Evolutionary conservation across 1,140 invertebrate genomes (phyloP).

Genomic region (Diabrotica virgifera): DNA sequence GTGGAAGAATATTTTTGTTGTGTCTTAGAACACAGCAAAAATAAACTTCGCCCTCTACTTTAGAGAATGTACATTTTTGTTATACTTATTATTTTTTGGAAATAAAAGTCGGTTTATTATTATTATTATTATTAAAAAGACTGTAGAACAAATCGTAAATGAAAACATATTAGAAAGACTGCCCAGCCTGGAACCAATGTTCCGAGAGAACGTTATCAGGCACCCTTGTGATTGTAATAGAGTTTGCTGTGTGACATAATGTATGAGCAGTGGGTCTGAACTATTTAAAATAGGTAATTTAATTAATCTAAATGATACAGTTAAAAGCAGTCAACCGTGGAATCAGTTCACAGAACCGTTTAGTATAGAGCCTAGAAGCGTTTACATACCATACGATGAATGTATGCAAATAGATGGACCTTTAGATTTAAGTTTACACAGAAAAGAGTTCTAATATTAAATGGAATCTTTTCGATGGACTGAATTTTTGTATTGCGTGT

Average conservation of each 20-base stretch:
- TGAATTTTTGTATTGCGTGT: background rate
- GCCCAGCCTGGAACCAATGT: constrained; percentile 12
- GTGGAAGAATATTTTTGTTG: no score
- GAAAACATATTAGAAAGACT: constrained; percentile 1
- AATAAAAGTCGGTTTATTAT: no score
- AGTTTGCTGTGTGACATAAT: constrained; percentile 20
- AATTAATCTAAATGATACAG: constrained; percentile 30
- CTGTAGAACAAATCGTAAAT: background rate
- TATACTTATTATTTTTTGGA: no score
- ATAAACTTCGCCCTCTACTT: no score
- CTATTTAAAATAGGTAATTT: constrained; percentile 27
- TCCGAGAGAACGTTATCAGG: constrained; percentile 21
- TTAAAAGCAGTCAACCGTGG: constrained; percentile 15
- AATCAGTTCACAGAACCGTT: constrained; percentile 24
- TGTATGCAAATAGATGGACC: constrained; percentile 31
- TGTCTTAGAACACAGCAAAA: no score
- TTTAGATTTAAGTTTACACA: constrained; percentile 35
- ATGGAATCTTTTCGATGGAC: background rate
- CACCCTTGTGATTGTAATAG: constrained; percentile 28
- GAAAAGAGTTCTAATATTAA: background rate
- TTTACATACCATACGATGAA: constrained; percentile 20
- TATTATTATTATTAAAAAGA: no score
- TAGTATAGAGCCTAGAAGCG: constrained; percentile 7
- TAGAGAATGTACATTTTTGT: no score
- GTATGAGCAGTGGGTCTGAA: constrained; percentile 18